Base-by-base conservation (phyloP, 2,888 invertebrate genomes). In the Leptinotarsa juncta region DNA sequence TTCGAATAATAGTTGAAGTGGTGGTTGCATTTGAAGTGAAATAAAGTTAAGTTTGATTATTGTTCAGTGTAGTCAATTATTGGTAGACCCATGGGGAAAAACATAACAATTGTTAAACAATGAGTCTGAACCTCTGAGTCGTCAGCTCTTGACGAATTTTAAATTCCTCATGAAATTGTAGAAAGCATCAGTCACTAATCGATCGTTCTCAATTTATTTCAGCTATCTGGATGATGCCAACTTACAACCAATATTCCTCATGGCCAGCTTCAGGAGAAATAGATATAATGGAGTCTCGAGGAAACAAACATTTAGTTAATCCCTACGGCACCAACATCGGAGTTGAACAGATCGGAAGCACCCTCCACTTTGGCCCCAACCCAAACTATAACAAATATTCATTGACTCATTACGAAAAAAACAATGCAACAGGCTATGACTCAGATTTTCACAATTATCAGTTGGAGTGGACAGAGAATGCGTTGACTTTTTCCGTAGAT, bases 211-310 rank as follows among this genome's bases (percentile, higher is more conserved):
- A 51, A 16, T n/a, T 51, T 51, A 81, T 82, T 83, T 26, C 84
- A 93, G 93, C 93, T 42, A 90, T 94, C 78, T 94, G 93, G 94
- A 84, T 94, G 86, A 88, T 93, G 89, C 94, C 94, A 0, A 88
- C 90, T 1, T 85, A 89, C 83, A 91, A 92, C 82, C 85, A 84
- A 0, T 94, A 94, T 83, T 93, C 94, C 3, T 86, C 88, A 1
- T 94, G 94, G 94, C 94, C 94, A 3, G 85, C 91, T 4, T 93
- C 93, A 18, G 94, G 94, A 4, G 94, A 94, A 88, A 94, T 94
- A 74, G 93, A 94, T 83, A 85, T 94, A 53, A 88, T 91, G 76
- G 94, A 94, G 85, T 90, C 91, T 26, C 89, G 93, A 53, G 94
- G 94, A 69, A 93, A 93, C 84, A 87, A 88, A 48, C 85, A 90